Conservation (phyloP, 2,888 invertebrate genomes). For the Nomada ruficornis region DNA sequence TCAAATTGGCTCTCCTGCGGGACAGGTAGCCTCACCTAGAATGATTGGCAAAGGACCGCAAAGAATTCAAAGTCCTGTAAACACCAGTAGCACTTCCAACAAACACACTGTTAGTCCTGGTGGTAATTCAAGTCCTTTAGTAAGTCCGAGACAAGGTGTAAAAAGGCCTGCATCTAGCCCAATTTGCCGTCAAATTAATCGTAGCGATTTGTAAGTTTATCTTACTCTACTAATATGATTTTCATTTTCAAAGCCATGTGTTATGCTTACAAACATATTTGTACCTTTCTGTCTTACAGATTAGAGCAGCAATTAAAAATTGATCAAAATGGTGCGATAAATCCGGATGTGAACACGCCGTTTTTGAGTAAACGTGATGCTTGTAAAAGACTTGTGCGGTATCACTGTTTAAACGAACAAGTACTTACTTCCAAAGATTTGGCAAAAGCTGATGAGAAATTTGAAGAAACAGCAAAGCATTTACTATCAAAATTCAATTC, state of each 20-base stretch:
- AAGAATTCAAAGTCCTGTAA: conserved; percentile 73
- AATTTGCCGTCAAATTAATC: conserved; percentile 81
- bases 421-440: conserved; percentile 88
- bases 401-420: conserved; percentile 90
- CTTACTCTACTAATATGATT: background rate
- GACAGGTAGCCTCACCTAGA: conserved; percentile 78
- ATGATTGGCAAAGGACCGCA: conserved; percentile 72
- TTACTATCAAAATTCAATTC: conserved; percentile 89
- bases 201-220: conserved; percentile 82
- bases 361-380: conserved; percentile 90
- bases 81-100: conserved; percentile 61
- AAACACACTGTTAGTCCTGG: conserved; percentile 77
- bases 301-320: conserved; percentile 91
- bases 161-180: conserved; percentile 83
- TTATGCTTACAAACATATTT: background rate
- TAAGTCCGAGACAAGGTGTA: conserved; percentile 80
- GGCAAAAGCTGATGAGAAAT: conserved; percentile 89
- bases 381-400: conserved; percentile 90
- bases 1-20: conserved; percentile 76
- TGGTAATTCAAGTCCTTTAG: conserved; percentile 68
- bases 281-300: conserved; percentile 83
- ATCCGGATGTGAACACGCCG: conserved; percentile 90
- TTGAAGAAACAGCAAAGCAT: conserved; percentile 88
- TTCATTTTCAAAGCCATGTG: background rate
- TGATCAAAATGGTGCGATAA: conserved; percentile 90